Evolutionary conservation across 2,888 invertebrate species (phyloP).

Genomic region (Perithous albicinctus): DNA sequence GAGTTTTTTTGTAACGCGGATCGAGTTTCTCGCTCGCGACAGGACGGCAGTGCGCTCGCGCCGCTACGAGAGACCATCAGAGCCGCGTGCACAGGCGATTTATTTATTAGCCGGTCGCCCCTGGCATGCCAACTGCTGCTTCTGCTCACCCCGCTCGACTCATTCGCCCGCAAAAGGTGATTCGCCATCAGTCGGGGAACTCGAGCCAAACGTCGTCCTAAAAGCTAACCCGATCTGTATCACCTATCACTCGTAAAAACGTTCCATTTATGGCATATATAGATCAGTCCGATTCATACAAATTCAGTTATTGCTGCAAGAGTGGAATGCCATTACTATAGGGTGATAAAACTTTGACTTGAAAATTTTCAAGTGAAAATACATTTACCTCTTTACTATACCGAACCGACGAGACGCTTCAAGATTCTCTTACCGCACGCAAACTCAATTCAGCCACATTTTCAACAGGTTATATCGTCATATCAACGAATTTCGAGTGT

Average conservation of each 20-base stretch:
- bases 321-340: neutral
- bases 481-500: too few relatives aligned
- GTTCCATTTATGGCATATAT: neutral
- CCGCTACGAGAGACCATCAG: constrained; percentile 10
- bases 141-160: constrained; percentile 15
- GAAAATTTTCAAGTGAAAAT: too few relatives aligned
- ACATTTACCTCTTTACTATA: too few relatives aligned
- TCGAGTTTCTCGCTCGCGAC: constrained; percentile 72
- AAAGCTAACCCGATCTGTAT: neutral
- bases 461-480: too few relatives aligned
- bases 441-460: too few relatives aligned
- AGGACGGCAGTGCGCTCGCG: constrained; percentile 8
- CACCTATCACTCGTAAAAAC: constrained; percentile 2
- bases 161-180: constrained; percentile 31
- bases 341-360: too few relatives aligned
- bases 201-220: constrained; percentile 9
- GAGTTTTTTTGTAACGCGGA: constrained; percentile 64
- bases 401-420: too few relatives aligned
- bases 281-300: neutral
- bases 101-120: constrained; percentile 80
- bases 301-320: neutral
- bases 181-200: constrained; percentile 1
- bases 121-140: constrained; percentile 67
- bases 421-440: neutral
- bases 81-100: constrained; percentile 72